Percentiles rank a stretch among this genome's conserved stretches.
Conservation (phyloP, 64 coral and sea anemone species). For the Pachyseris speciosa region DNA sequence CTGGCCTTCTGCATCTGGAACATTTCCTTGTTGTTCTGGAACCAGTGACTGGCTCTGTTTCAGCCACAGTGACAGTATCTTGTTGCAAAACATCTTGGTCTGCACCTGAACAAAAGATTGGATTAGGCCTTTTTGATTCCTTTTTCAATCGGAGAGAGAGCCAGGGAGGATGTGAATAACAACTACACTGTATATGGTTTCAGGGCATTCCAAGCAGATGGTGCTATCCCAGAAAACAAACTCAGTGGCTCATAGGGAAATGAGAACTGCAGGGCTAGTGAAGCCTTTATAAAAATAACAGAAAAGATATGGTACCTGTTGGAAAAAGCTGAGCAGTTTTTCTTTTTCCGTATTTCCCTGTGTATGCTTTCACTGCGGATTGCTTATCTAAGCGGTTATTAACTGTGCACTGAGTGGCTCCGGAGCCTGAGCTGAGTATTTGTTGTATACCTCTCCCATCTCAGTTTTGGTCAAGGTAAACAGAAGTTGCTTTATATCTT, state of each 20-base stretch:
- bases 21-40: too few species aligned
- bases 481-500: conserved; percentile 19
- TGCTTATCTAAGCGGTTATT: neutral
- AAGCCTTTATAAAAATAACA: neutral
- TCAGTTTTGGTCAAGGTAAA: conserved; percentile 10
- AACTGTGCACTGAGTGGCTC: conserved; percentile 20
- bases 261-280: too few species aligned
- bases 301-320: neutral
- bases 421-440: neutral
- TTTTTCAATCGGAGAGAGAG: too few species aligned
- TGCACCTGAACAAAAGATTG: neutral
- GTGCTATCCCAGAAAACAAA: too few species aligned
- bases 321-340: neutral
- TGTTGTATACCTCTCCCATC: neutral
- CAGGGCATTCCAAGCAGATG: too few species aligned
- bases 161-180: too few species aligned
- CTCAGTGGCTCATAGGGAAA: too few species aligned
- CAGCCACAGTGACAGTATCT: too few species aligned
- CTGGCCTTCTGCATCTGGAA: too few species aligned
- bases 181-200: too few species aligned
- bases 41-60: too few species aligned
- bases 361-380: neutral
- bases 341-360: neutral
- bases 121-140: neutral
- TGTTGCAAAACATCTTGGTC: too few species aligned